Base-by-base conservation (phyloP, 2,888 invertebrate species). In the Cantharis nigra region DNA sequence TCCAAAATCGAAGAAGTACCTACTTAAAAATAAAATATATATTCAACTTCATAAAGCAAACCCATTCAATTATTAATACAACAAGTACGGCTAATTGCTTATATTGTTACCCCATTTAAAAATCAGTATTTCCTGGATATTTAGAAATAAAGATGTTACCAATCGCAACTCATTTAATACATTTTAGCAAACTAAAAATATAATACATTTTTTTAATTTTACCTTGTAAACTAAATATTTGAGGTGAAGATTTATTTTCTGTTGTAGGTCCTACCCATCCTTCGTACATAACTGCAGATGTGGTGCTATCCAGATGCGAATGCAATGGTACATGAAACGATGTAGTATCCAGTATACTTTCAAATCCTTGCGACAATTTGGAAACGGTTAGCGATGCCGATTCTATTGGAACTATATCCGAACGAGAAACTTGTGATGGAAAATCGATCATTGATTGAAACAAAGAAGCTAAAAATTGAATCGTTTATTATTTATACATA, bases 151-250 rank as follows among this genome's bases (percentile, higher is more conserved):
- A n/a, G n/a, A 49, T 49, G 49, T n/a, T n/a, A 49, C n/a, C 5
- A 5, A n/a, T 9, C n/a, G 7, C n/a, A 13, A n/a, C 7, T 49
- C 0, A 7, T 49, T n/a, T 49, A 9, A n/a, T 9, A n/a, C n/a
- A n/a, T n/a, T n/a, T n/a, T n/a, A n/a, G 49, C 7, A 49, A n/a
- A 49, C 49, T 49, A 4, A 5, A n/a, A n/a, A 49, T 11, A 20
- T 1, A 64, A 18, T 67, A 67, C 5, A 23, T 13, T 4, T 23
- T 18, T 64, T 7, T n/a, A n/a, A 11, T 18, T 26, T 67, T 89
- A 93, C 93, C 93, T 91, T 93, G 92, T 63, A 93, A 87, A 80
- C 92, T 92, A 82, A 93, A 91, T 69, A 93, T 87, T 80, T 91
- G 91, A 76, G 84, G 84, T 81, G 86, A 80, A 78, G 81, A 82